Evolutionary conservation across 2,888 invertebrate species (phyloP).

Genomic region (Melanostoma mellinum): DNA sequence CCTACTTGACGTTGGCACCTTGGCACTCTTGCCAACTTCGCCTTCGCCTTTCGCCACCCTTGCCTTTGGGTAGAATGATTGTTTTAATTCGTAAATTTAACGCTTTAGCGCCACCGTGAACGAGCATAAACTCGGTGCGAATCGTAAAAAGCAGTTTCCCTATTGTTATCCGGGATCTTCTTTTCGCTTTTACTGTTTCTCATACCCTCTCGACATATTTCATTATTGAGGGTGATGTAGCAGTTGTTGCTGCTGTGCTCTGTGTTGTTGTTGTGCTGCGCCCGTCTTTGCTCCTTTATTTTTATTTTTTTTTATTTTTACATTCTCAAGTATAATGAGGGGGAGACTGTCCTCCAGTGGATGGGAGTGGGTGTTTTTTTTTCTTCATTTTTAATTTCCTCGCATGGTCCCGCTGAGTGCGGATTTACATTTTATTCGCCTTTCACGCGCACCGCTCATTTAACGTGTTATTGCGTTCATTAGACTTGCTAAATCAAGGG

Average conservation of each 20-base stretch:
- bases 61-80: slow-evolving; percentile 24
- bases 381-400: slow-evolving; percentile 34
- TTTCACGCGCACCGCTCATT: slow-evolving; percentile 16
- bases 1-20: too few relatives aligned
- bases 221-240: slow-evolving; percentile 49
- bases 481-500: slow-evolving; percentile 55
- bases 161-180: slow-evolving; percentile 54
- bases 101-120: slow-evolving; percentile 67
- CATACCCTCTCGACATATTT: slow-evolving; percentile 16
- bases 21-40: too few relatives aligned
- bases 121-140: slow-evolving; percentile 55
- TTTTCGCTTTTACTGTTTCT: slow-evolving; percentile 15
- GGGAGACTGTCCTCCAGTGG: neutral
- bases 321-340: neutral
- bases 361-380: too few relatives aligned
- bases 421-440: slow-evolving; percentile 18
- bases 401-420: slow-evolving; percentile 34
- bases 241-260: slow-evolving; percentile 25
- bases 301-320: neutral
- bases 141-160: slow-evolving; percentile 53
- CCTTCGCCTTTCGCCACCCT: neutral
- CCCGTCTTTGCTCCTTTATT: too few relatives aligned
- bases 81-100: slow-evolving; percentile 67
- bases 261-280: neutral
- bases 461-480: slow-evolving; percentile 41